Conservation (phyloP, 2,888 invertebrate genomes). For the Drosophila peninsularis region DNA sequence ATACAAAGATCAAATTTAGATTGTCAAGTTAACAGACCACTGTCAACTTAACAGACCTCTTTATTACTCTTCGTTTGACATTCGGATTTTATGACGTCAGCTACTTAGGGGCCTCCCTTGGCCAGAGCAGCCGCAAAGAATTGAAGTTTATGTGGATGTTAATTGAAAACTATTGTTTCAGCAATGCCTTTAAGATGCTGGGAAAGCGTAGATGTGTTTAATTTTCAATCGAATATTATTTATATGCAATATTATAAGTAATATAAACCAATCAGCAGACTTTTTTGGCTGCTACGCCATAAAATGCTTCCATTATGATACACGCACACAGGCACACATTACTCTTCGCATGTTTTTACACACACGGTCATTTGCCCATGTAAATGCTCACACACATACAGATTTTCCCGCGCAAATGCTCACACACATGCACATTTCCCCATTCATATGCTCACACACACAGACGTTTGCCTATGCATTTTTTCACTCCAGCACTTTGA, state of each 20-base stretch:
- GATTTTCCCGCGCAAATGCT: background rate
- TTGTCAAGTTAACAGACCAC: too few species aligned
- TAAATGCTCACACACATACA: too few species aligned
- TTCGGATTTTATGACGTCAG: conserved; percentile 17
- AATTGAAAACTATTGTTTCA: conserved; percentile 71
- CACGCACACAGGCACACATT: background rate
- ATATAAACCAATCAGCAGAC: background rate
- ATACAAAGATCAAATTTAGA: too few species aligned
- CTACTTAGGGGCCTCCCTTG: conserved; percentile 17
- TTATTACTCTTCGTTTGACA: conserved; percentile 15
- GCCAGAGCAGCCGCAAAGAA: conserved; percentile 30
- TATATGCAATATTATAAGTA: background rate
- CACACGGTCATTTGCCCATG: background rate
- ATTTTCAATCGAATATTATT: background rate
- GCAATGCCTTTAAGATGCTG: conserved; percentile 5
- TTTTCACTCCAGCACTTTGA: background rate
- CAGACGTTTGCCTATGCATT: background rate
- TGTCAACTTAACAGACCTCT: too few species aligned
- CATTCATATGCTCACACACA: background rate
- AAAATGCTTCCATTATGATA: background rate
- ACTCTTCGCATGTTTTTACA: background rate
- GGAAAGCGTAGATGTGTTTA: background rate
- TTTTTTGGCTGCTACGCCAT: background rate
- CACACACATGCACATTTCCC: background rate
- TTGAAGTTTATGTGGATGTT: conserved; percentile 69